phyloP scores from a whole-genome alignment of 2,888 invertebrate species.

The Plagodis pulveraria region DNA sequence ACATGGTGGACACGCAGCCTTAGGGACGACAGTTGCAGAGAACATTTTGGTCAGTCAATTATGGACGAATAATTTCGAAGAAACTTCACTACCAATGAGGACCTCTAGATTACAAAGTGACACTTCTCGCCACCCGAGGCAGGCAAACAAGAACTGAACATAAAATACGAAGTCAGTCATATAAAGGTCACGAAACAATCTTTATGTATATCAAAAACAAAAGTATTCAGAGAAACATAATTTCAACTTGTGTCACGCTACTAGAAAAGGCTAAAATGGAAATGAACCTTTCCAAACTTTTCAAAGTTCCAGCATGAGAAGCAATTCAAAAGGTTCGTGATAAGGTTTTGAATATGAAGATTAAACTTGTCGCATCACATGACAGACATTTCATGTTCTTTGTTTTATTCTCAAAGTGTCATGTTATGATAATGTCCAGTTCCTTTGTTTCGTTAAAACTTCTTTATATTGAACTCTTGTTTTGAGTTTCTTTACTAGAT shows the following conservation, averaged over 20 bases:
- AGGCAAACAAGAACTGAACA: too few relatives aligned
- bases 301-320: background rate
- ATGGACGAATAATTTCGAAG: too few relatives aligned
- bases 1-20: too few relatives aligned
- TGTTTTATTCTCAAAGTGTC: background rate
- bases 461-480: too few relatives aligned
- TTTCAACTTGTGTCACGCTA: background rate
- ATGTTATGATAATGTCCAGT: background rate
- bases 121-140: too few relatives aligned
- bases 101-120: too few relatives aligned
- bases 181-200: background rate
- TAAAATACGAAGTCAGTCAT: too few relatives aligned
- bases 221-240: background rate
- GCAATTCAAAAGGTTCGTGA: background rate
- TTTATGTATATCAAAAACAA: background rate
- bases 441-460: too few relatives aligned
- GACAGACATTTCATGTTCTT: background rate
- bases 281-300: background rate
- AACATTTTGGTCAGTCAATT: too few relatives aligned
- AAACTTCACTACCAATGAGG: too few relatives aligned
- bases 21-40: too few relatives aligned
- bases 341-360: background rate
- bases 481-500: too few relatives aligned
- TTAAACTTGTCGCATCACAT: background rate
- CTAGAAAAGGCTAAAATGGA: background rate